These are phyloP conservation scores for Mormyrops attenuatus DNA, from an alignment of 2,797 vertebrate genomes.

Conservation along the genomic window DNA sequence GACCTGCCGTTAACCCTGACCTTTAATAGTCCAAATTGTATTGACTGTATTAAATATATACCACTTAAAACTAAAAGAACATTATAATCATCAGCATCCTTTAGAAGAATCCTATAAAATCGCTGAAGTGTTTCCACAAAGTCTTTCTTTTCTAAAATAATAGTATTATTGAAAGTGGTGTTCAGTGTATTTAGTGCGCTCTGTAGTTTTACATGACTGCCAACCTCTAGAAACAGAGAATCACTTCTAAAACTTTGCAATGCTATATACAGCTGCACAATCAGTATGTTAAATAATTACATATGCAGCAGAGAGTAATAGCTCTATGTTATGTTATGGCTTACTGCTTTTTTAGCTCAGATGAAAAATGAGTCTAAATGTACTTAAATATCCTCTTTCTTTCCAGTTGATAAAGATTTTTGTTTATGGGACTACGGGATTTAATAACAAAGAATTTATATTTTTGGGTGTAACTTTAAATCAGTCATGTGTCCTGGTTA, in stretches of 20 bases:
- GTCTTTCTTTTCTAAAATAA: not conserved
- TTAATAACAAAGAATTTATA: not conserved
- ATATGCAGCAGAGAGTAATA: not conserved
- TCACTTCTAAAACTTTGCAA: not conserved
- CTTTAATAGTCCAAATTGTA: slow-evolving; percentile 29
- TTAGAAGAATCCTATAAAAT: slow-evolving; percentile 12
- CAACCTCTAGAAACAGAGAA: not conserved
- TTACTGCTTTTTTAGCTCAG: not conserved
- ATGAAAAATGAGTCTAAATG: not conserved
- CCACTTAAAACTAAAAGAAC: slow-evolving; percentile 22
- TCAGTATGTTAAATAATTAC: not conserved
- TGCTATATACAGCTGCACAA: not conserved
- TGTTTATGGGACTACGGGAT: not conserved
- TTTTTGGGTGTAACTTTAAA: not conserved
- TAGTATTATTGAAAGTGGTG: not conserved
- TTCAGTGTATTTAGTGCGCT: not conserved
- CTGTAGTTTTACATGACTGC: not conserved
- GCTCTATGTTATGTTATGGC: not conserved
- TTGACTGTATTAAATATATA: slow-evolving; percentile 43
- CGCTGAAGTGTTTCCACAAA: not conserved
- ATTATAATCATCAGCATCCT: slow-evolving; percentile 1
- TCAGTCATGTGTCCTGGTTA: not conserved
- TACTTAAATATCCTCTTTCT: not conserved
- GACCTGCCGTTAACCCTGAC: slow-evolving; percentile 34
- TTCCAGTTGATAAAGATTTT: not conserved